phyloP scores from a whole-genome alignment of 2,113 vertebrate genomes.

The Gopherus flavomarginatus region DNA sequence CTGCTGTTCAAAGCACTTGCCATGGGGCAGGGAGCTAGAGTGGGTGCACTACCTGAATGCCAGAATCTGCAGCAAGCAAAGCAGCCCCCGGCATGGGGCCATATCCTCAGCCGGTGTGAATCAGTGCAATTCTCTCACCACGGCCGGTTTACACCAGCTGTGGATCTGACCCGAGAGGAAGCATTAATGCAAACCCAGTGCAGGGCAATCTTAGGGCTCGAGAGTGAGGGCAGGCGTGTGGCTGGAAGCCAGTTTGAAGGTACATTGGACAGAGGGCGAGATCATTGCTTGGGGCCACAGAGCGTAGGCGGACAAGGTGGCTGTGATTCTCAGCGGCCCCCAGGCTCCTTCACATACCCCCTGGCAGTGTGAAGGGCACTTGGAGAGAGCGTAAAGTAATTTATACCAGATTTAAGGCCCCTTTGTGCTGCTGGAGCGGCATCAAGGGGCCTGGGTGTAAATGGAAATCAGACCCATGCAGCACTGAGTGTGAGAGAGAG shows the following conservation, averaged over 20 bases:
- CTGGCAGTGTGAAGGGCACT: not conserved
- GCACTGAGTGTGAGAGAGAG: not conserved
- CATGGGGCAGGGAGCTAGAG: not conserved
- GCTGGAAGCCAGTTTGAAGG: not conserved
- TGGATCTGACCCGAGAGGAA: not conserved
- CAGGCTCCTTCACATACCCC: not conserved
- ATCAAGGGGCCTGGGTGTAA: not conserved
- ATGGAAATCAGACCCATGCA: not conserved
- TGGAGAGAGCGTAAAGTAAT: not conserved
- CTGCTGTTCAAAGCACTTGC: not conserved
- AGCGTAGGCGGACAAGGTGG: not conserved
- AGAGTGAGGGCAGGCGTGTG: not conserved
- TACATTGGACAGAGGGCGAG: not conserved
- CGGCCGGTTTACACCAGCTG: not conserved
- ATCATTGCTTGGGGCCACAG: not conserved
- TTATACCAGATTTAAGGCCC: not conserved
- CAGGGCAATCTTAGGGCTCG: not conserved
- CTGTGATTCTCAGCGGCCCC: not conserved
- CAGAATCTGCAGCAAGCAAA: not conserved
- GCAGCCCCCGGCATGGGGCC: no score
- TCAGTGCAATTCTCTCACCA: not conserved
- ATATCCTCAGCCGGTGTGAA: not conserved
- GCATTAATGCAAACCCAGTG: not conserved
- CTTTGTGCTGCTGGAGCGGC: not conserved
- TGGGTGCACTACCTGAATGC: not conserved